These are phyloP conservation scores for Zaprionus ghesquierei DNA, from an alignment of 1,140 invertebrate genomes.

Conservation along the genomic window DNA sequence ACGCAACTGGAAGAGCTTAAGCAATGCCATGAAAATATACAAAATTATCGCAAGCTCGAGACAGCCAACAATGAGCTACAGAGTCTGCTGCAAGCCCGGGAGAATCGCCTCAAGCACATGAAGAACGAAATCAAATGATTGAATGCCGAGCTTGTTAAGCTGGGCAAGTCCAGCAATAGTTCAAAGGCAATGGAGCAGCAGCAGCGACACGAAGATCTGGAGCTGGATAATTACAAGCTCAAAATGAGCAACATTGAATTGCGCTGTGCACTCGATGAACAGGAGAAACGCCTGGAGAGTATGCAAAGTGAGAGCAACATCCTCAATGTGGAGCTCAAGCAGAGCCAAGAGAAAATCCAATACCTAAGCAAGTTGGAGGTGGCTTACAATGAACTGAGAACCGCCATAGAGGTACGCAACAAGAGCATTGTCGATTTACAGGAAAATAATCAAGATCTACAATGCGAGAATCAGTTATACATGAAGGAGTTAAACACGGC, in stretches of 20 bases:
- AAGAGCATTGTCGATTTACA: fast-evolving
- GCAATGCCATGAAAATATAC: neutral
- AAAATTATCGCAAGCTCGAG: neutral
- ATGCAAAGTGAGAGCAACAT: neutral
- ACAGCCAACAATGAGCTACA: neutral
- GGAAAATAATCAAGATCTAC: too few species aligned
- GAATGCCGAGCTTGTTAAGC: neutral
- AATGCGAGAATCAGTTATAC: too few species aligned
- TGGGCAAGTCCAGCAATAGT: neutral
- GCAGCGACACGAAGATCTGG: neutral
- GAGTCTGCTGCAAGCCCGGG: neutral
- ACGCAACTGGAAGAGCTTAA: neutral
- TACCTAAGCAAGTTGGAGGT: neutral
- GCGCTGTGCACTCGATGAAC: neutral
- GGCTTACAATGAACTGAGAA: neutral
- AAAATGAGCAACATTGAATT: neutral
- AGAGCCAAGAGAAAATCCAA: neutral
- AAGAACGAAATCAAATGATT: neutral
- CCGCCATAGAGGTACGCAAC: neutral
- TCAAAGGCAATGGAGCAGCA: neutral
- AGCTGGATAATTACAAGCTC: neutral
- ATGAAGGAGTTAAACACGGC: too few species aligned
- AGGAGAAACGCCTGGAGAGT: neutral
- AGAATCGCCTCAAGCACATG: neutral
- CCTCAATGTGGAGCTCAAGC: neutral